Evolutionary conservation across 2,888 invertebrate species (phyloP), one percentile per base, ranked within the genome.

Genomic region (Antheraea assamensis): DNA sequence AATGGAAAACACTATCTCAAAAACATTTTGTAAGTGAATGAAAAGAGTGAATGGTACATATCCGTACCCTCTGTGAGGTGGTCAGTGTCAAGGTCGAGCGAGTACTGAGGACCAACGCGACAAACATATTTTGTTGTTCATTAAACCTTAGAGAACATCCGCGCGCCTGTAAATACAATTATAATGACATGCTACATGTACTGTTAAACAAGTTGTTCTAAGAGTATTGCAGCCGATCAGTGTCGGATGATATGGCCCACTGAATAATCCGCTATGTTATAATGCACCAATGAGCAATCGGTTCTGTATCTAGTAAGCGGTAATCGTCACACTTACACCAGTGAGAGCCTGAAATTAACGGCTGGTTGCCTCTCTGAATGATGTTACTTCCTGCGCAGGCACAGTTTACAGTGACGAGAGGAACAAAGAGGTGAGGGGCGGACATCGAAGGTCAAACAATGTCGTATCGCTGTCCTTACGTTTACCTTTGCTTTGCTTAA

Each of bases 1-100:
- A 52, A 52, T 52, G 19, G 19, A 19, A 19, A 21, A 52, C 5
- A 52, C 19, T 19, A 52, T 21, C 3, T 42, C 7, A 3, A 42
- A 42, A 42, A 42, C 2, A 42, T 42, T 10, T 35, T 35, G 35
- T 42, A n/a, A n/a, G n/a, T n/a, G n/a, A n/a, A n/a, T n/a, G n/a
- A n/a, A n/a, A n/a, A n/a, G n/a, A n/a, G 58, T 24, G 21, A n/a
- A 21, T 13, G 24, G 8, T 24, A 24, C 58, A 47, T n/a, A 21
- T 21, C 10, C 72, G 35, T 4, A 35, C 42, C 10, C 24, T 35
- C 58, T 30, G 19, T 7, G 47, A 49, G 27, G 42, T 30, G 47
- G 55, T 52, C 52, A 71, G 49, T 55, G 71, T 71, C 71, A 71
- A 30, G 30, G 55, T 17, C 71, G 24, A 52, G 71, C 71, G 55